Evolutionary conservation across 2,113 vertebrate genomes (phyloP).

Genomic region (Carlito syrichta): DNA sequence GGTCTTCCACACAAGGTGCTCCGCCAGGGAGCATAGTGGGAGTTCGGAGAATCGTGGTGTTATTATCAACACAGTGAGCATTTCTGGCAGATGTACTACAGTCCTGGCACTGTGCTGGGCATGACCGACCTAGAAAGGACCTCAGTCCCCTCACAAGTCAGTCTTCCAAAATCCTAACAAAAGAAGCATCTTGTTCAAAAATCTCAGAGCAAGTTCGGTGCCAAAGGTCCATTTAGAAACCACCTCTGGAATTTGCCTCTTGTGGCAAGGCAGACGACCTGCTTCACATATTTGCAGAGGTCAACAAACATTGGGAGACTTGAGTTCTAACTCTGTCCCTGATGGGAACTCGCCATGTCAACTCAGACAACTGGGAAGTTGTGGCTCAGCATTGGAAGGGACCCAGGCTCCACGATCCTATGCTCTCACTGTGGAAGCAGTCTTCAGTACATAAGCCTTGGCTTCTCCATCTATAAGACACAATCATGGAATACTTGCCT

Average conservation of each 20-base stretch:
- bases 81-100: not conserved
- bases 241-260: not conserved
- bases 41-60: not conserved
- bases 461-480: not conserved
- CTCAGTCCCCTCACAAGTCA: not conserved
- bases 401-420: not conserved
- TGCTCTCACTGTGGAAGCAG: not conserved
- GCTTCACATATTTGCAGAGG: too few relatives aligned
- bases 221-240: not conserved
- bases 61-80: not conserved
- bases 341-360: not conserved
- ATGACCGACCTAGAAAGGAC: not conserved
- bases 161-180: not conserved
- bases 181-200: not conserved
- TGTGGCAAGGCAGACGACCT: not conserved
- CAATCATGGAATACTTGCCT: not conserved
- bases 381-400: not conserved
- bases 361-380: too few relatives aligned
- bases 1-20: not conserved
- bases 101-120: not conserved
- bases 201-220: not conserved
- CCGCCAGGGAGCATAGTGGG: not conserved
- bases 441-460: not conserved
- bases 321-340: not conserved
- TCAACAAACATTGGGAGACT: fast-evolving